A percentile compares a stretch with the other conserved stretches of the same genome.
phyloP scores from a whole-genome alignment of 2,113 vertebrate genomes.

The Gallinago paraguaiae region DNA sequence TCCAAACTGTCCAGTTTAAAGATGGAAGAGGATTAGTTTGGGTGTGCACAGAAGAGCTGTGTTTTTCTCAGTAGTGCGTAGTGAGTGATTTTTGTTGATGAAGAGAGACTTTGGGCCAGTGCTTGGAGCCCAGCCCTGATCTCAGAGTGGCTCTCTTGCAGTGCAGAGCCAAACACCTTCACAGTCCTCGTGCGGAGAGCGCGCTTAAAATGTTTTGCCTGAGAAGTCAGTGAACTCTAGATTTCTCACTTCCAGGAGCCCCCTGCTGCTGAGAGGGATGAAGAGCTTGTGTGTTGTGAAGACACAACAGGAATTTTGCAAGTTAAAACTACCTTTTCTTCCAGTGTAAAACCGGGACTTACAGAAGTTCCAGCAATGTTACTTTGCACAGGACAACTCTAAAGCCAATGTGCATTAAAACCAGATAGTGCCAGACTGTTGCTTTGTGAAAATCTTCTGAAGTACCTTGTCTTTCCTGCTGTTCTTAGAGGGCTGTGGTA shows the following conservation, averaged over 20 bases:
- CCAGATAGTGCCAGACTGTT: background rate
- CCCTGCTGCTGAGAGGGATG: conserved; percentile 41
- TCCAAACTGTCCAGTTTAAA: background rate
- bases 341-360: background rate
- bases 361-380: background rate
- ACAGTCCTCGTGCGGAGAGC: background rate
- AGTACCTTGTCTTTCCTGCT: background rate
- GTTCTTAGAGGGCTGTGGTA: background rate
- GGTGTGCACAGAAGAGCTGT: background rate
- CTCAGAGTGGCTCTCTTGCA: background rate
- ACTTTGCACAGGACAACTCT: background rate
- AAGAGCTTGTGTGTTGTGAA: background rate
- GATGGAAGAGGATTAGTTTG: background rate
- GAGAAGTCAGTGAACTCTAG: background rate
- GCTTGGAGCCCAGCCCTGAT: background rate
- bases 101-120: background rate
- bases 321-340: background rate
- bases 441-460: background rate
- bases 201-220: background rate
- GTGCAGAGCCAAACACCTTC: background rate
- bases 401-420: background rate
- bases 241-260: conserved; percentile 35
- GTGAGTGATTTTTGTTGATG: background rate
- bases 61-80: background rate
- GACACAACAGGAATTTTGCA: background rate